Conservation (phyloP, 2,888 invertebrate species). For the Adineta ricciae region DNA sequence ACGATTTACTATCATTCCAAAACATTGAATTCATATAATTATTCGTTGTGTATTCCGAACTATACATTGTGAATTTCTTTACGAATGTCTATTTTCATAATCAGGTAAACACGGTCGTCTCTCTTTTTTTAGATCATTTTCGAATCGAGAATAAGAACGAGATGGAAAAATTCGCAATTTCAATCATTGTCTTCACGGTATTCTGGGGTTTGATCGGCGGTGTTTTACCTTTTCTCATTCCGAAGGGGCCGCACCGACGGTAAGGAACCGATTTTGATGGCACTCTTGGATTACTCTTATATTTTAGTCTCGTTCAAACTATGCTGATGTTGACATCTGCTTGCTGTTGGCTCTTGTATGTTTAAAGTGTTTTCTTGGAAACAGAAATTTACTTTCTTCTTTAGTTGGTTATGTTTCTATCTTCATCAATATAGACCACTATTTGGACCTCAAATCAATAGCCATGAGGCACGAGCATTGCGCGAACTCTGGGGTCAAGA, state of each 20-base stretch:
- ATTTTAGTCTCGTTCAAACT: slow-evolving; percentile 22
- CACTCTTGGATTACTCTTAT: background rate
- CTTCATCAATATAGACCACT: slow-evolving; percentile 33
- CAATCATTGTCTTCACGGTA: slow-evolving; percentile 22
- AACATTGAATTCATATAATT: background rate
- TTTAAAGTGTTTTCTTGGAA: background rate
- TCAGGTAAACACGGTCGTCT: background rate
- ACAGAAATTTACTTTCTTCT: background rate
- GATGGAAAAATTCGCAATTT: slow-evolving; percentile 1
- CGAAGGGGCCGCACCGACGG: slow-evolving; percentile 32
- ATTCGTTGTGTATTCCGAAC: no score
- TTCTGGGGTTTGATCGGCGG: slow-evolving; percentile 31
- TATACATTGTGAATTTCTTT: no score
- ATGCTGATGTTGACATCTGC: slow-evolving; percentile 32
- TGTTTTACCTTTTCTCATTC: slow-evolving; percentile 26
- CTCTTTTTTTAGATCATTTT: background rate
- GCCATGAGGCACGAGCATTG: slow-evolving; percentile 26
- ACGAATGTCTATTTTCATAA: no score
- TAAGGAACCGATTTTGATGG: background rate
- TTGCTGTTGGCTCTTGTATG: slow-evolving; percentile 33
- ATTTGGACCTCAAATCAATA: slow-evolving; percentile 32
- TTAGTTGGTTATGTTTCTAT: slow-evolving; percentile 32
- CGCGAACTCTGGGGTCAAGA: slow-evolving; percentile 28
- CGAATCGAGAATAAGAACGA: background rate
- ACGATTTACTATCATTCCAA: background rate